Conservation (phyloP, 1,140 invertebrate species). For the Nephila pilipes region DNA sequence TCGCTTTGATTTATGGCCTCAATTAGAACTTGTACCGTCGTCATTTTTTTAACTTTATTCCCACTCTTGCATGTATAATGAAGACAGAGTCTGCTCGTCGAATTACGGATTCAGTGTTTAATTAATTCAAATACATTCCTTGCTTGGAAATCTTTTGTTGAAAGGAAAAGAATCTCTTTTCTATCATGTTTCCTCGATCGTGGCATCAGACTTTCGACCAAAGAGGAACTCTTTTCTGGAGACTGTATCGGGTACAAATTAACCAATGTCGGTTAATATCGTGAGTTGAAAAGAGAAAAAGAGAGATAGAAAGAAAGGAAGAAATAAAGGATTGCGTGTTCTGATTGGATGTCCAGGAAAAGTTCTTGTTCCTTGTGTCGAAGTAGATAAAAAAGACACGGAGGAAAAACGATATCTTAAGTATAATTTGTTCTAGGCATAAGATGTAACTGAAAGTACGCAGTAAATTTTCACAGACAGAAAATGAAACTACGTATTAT, state of each 20-base stretch:
- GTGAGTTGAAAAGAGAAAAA: neutral
- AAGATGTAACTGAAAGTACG: no score
- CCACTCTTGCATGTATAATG: constrained; percentile 1
- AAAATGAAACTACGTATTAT: no score
- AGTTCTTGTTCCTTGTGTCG: neutral
- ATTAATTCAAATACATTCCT: constrained; percentile 48
- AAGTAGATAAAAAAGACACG: neutral
- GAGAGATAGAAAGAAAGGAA: neutral
- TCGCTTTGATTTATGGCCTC: constrained; percentile 41
- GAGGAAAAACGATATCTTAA: neutral
- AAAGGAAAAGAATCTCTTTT: neutral
- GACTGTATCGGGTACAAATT: neutral
- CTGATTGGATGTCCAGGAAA: neutral
- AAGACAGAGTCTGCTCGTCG: neutral
- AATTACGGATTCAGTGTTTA: constrained; percentile 3
- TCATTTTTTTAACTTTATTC: neutral
- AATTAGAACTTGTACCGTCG: constrained; percentile 19
- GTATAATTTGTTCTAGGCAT: no score
- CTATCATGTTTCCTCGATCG: neutral
- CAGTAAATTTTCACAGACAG: no score
- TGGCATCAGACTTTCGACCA: neutral
- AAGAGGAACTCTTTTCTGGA: neutral
- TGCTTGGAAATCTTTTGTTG: neutral
- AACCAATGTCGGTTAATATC: constrained; percentile 26
- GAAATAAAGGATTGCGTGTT: neutral